A percentile compares a stretch with the other conserved stretches of the same genome.
Conservation (phyloP, 2,888 invertebrate genomes). For the Spilarctia lutea region DNA sequence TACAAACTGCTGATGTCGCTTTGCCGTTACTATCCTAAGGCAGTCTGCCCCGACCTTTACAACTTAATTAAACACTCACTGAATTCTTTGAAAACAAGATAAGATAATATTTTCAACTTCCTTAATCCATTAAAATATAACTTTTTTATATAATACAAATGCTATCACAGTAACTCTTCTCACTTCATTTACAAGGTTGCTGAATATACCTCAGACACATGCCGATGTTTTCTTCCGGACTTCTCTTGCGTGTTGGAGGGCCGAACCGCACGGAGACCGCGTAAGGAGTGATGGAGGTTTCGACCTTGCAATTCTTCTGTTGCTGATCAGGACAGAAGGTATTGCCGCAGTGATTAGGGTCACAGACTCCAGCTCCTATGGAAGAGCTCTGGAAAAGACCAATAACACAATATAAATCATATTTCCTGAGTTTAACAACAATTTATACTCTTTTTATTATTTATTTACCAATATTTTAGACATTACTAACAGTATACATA, state of each 20-base stretch:
- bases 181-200: slow-evolving; percentile 84
- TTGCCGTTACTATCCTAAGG: background rate
- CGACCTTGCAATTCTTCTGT: slow-evolving; percentile 87
- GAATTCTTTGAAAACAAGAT: background rate
- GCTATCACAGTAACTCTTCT: slow-evolving; percentile 17
- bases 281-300: slow-evolving; percentile 92
- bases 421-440: background rate
- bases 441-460: no score
- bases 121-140: background rate
- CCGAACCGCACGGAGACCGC: slow-evolving; percentile 93
- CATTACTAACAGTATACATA: no score
- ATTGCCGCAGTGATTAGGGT: slow-evolving; percentile 92
- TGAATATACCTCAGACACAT: slow-evolving; percentile 92
- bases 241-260: slow-evolving; percentile 87
- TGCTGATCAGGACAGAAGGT: slow-evolving; percentile 88
- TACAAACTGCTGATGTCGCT: no score
- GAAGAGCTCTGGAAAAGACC: slow-evolving; percentile 82
- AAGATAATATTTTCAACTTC: background rate
- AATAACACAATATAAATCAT: background rate
- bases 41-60: background rate
- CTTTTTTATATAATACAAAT: background rate
- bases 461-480: no score
- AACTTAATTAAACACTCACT: background rate
- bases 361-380: slow-evolving; percentile 89
- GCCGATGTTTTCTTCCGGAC: slow-evolving; percentile 93